Percentiles rank a stretch among this genome's conserved stretches.
Evolutionary conservation across 2,113 vertebrate genomes (phyloP).

Genomic region (Peromyscus maniculatus): DNA sequence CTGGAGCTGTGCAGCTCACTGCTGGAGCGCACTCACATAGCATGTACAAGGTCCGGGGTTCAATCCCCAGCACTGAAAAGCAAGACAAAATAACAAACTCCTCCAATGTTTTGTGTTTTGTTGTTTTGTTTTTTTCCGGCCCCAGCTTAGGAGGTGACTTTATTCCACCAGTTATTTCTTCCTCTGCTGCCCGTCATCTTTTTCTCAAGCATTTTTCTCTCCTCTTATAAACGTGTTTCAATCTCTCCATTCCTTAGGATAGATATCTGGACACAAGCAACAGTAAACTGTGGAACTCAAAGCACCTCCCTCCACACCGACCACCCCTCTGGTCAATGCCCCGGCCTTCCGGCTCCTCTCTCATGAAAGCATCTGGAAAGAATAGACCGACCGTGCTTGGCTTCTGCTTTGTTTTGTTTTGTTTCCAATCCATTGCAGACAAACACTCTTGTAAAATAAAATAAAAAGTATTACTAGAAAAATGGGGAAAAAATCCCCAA

Average conservation of each 20-base stretch:
- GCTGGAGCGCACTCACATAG: background rate
- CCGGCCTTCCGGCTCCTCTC: background rate
- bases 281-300: background rate
- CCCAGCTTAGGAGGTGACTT: background rate
- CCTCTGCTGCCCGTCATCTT: background rate
- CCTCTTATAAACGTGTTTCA: background rate
- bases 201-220: background rate
- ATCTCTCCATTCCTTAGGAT: background rate
- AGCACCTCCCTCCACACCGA: background rate
- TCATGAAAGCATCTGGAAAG: background rate
- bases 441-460: constrained; percentile 29
- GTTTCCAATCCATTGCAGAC: background rate
- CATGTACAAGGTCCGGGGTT: background rate
- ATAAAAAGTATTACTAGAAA: constrained; percentile 23
- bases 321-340: background rate
- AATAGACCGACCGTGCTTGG: background rate
- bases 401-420: constrained; percentile 25
- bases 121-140: background rate
- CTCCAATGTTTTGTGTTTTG: background rate
- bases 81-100: background rate
- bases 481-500: background rate
- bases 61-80: too few relatives aligned
- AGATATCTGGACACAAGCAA: background rate
- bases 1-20: background rate
- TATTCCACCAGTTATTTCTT: accelerated